phyloP scores from a whole-genome alignment of 2,113 vertebrate genomes.

The Ursus arctos region DNA sequence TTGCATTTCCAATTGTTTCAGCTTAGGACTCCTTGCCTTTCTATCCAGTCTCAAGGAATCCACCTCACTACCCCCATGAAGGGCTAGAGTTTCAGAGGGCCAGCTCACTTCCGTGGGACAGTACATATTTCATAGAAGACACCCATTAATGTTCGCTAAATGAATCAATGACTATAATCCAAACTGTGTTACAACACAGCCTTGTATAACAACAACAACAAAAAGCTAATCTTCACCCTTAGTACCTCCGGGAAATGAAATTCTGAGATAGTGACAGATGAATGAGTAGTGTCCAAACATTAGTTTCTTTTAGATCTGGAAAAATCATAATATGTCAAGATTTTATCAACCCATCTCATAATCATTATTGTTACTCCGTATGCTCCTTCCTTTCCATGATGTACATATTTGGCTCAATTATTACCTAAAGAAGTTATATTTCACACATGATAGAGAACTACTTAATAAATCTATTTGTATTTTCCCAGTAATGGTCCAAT shows the following conservation, averaged over 20 bases:
- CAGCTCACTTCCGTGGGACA: not conserved
- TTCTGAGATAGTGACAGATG: not conserved
- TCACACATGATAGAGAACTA: not conserved
- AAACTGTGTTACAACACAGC: not conserved
- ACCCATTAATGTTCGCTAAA: not conserved
- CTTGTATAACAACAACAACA: not conserved
- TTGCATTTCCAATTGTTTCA: not conserved
- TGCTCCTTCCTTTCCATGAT: not conserved
- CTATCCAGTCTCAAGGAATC: not conserved
- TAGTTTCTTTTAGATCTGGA: not conserved
- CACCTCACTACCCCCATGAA: not conserved
- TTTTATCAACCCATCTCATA: not conserved
- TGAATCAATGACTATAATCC: not conserved
- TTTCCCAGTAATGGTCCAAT: not conserved
- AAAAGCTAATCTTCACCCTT: not conserved
- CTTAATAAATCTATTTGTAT: not conserved
- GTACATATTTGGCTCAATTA: not conserved
- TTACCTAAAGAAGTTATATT: not conserved
- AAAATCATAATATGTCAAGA: not conserved
- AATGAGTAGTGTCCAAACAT: not conserved
- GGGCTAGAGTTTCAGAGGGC: not conserved
- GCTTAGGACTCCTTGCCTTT: not conserved
- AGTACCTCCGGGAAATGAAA: constrained; percentile 24
- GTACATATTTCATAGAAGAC: not conserved
- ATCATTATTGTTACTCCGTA: not conserved